Conservation (phyloP, 2,113 vertebrate species). For the Progne subis region DNA sequence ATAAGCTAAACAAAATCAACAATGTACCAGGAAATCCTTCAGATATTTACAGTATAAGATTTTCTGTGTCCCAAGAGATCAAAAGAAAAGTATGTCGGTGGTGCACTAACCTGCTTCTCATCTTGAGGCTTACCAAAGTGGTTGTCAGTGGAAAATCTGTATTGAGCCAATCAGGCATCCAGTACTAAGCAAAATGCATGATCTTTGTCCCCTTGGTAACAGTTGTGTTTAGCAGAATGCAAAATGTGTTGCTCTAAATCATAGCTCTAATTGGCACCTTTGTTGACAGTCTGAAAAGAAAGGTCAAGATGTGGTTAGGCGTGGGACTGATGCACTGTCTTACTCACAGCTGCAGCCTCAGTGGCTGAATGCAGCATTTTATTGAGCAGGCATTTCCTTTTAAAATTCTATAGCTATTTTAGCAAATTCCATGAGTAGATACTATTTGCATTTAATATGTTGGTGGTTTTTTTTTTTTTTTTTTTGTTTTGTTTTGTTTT, state of each 20-base stretch:
- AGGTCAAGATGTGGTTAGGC: not conserved
- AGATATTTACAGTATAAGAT: not conserved
- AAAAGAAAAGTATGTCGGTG: not conserved
- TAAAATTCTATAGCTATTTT: not conserved
- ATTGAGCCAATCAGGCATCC: not conserved
- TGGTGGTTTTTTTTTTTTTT: not conserved
- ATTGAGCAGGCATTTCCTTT: not conserved
- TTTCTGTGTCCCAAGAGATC: not conserved
- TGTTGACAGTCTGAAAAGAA: conserved; percentile 32
- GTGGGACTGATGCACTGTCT: not conserved
- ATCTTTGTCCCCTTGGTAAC: conserved; percentile 29
- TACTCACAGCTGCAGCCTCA: not conserved
- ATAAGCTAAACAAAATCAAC: not conserved
- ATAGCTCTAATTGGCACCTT: conserved; percentile 45
- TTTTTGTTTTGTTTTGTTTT: not conserved
- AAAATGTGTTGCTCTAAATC: conserved; percentile 26
- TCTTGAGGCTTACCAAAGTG: not conserved
- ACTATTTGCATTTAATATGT: not conserved
- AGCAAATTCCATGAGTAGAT: not conserved
- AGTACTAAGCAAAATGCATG: not conserved
- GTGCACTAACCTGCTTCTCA: not conserved
- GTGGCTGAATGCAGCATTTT: not conserved
- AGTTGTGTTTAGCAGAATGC: conserved; percentile 14
- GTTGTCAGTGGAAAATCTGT: not conserved
- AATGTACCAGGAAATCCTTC: not conserved